Base-by-base conservation (phyloP, 2,797 vertebrate species). In the Malacoctenus gilli region DNA sequence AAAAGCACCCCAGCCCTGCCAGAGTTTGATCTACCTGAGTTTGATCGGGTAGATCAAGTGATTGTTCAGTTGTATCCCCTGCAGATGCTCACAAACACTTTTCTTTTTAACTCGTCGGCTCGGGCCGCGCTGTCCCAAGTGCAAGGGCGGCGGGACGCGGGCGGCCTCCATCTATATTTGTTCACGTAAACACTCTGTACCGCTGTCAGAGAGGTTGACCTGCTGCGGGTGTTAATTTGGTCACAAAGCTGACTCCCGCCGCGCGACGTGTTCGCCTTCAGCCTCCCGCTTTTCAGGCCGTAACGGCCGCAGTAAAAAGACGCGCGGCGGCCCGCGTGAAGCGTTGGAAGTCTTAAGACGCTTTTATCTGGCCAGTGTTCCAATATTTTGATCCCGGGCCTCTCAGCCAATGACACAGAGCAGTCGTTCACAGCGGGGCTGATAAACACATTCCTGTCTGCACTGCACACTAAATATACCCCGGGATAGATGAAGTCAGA, bases 131-230 rank as follows among this genome's bases (percentile, higher is more conserved):
- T 41, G 3, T 68, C 30, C 35, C 47, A 63, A 49, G 14, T 25
- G 38, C 50, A 68, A 72, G 39, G 49, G 32, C 60, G 49, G 32
- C 60, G 67, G 37, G 16, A 53, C 8, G n/a, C 41, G 59, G 47
- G 56, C 67, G 50, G 57, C 59, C 31, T 64, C 42, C 14, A 30
- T 77, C 68, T 84, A 70, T 77, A 80, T 84, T 54, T 71, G 64
- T 74, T 71, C 68, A 75, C 9, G 18, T 80, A 65, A 81, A 72
- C 73, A 76, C 62, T 44, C 31, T 48, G 43, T 66, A 42, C 62
- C 7, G 20, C 59, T 44, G 51, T 61, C 35, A 34, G 52, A 66
- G 49, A 56, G 59, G 77, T 64, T 78, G 74, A 73, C 67, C 47
- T 69, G 59, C 51, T 1, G 9, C 1, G 18, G 35, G 43, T 62